Evolutionary conservation across 2,888 invertebrate species (phyloP).

Genomic region (Andrena hattorfiana): DNA sequence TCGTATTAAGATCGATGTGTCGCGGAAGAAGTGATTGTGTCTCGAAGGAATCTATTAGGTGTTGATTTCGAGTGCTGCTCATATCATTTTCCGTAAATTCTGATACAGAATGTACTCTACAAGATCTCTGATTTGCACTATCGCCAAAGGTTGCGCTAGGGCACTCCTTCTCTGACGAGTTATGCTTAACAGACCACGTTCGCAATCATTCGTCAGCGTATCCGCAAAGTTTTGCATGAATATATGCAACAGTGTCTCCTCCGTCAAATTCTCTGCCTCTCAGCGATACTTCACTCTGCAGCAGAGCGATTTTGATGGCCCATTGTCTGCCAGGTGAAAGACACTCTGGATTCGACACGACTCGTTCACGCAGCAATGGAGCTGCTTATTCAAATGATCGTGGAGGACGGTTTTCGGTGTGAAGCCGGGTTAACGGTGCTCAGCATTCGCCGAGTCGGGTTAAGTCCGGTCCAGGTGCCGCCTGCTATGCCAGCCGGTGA

Average conservation of each 20-base stretch:
- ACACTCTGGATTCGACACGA: not conserved
- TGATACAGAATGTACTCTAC: too few relatives aligned
- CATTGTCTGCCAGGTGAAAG: too few relatives aligned
- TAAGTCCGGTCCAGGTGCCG: slow-evolving; percentile 78
- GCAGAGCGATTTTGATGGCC: too few relatives aligned
- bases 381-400: slow-evolving; percentile 20
- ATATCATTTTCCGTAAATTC: too few relatives aligned
- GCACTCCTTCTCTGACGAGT: not conserved
- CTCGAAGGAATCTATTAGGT: not conserved
- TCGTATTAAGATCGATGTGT: not conserved
- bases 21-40: not conserved
- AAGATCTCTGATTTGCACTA: too few relatives aligned
- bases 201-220: not conserved
- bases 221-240: not conserved
- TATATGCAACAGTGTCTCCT: not conserved
- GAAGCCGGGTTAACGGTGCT: slow-evolving; percentile 70
- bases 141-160: not conserved
- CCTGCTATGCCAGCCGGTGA: slow-evolving; percentile 78
- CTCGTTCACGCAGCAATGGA: not conserved
- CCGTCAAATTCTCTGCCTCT: not conserved
- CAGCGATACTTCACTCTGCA: too few relatives aligned
- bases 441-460: slow-evolving; percentile 73
- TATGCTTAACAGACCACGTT: not conserved
- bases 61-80: too few relatives aligned
- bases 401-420: slow-evolving; percentile 61